These are phyloP conservation scores for Crenichthys baileyi DNA, from an alignment of 2,797 vertebrate genomes.

Conservation along the genomic window DNA sequence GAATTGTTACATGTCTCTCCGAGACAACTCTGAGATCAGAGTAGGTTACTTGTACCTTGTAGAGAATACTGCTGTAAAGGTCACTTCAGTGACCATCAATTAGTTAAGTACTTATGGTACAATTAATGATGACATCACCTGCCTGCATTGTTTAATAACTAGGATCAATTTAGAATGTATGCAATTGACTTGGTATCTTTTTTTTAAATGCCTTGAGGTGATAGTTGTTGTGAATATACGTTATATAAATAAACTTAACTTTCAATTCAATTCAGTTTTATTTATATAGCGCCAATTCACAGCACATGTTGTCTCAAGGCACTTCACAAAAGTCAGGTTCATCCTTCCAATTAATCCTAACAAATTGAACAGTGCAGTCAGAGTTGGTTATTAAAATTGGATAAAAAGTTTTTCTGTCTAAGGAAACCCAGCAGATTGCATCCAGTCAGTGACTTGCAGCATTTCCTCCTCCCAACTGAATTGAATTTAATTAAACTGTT, in stretches of 20 bases:
- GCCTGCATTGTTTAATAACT: background rate
- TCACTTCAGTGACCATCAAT: background rate
- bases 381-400: too few species aligned
- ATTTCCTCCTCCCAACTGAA: too few species aligned
- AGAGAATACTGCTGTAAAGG: background rate
- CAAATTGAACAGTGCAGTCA: too few species aligned
- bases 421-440: too few species aligned
- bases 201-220: background rate
- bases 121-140: background rate
- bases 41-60: background rate
- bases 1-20: background rate
- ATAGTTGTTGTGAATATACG: background rate
- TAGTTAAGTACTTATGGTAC: background rate
- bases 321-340: too few species aligned
- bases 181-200: background rate
- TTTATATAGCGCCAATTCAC: too few species aligned
- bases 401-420: too few species aligned
- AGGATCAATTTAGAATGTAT: background rate
- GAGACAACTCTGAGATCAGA: background rate
- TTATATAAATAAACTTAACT: background rate
- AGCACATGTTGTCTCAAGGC: too few species aligned
- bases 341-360: too few species aligned
- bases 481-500: too few species aligned
- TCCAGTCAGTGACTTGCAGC: too few species aligned
- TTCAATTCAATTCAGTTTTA: too few species aligned